Evolutionary conservation across 2,113 vertebrate species (phyloP), one percentile per base, ranked within the genome.

Genomic region (Nothobranchius furzeri): DNA sequence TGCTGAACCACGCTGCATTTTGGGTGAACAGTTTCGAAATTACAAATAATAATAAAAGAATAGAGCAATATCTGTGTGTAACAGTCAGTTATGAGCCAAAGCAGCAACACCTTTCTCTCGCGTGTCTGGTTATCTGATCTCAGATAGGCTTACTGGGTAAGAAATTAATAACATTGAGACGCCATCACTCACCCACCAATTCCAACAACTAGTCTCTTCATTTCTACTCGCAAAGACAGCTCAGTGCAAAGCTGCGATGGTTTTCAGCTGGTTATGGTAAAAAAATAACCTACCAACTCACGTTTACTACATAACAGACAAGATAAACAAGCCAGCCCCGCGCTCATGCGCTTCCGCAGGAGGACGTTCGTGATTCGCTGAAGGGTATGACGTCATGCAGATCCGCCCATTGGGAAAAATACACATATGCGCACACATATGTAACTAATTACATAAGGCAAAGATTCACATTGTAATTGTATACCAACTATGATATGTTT

Each of bases 121-220:
- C 40, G 10, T 42, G 40, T 12, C 12, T 35, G 13, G 2, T 40
- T 17, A 17, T 9, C 4, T 43, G 15, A n/a, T 9, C 13, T 59
- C 8, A 30, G 52, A 1, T 40, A 6, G 37, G 37, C 37, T 40
- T 4, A 30, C 30, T 30, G 30, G 37, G 9, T 40, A 40, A 8
- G 37, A 7, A 8, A 40, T 4, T 2, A 40, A 30, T 3, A 9
- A 40, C 37, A 40, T 6, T 40, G 37, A 40, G 30, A 30, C 30
- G 1, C 6, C 37, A 8, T 68, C 17, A 94, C 95, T 95, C 81
- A 98, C 97, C 97, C 96, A 35, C 96, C 92, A 65, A 99, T 93
- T 87, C 95, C 96, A 65, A 98, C 81, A 75, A 97, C 79, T 25
- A 96, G 65, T 7, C 80, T 90, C 88, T 92, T 95, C 95, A 98